Evolutionary conservation across 2,113 vertebrate genomes (phyloP), one percentile per base, ranked within the genome.

Genomic region (Physeter macrocephalus): DNA sequence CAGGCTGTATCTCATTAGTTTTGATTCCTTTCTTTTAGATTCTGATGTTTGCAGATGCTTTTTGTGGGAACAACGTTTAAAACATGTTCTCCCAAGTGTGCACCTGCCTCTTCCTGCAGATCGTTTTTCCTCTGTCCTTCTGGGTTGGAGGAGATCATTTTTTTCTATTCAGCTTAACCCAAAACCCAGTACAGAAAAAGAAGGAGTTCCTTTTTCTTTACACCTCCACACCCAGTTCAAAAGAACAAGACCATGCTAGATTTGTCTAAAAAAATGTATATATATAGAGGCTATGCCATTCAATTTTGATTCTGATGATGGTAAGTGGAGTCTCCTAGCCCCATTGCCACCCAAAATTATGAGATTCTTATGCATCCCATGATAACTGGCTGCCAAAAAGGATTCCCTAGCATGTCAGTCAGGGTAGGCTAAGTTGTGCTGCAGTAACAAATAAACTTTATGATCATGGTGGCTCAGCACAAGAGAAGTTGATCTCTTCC

Each of bases 1-100:
- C 93, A 97, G 92, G 39, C 36, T 94, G 13, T 80, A 98, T 78
- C 66, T 98, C 93, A 95, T 97, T 98, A 97, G 95, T 25, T 41
- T 34, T 46, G 41, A 87, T 75, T 86, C 39, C 36, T 93, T 95
- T 89, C 67, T 67, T 71, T 93, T 59, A 82, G 21, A 21, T 2
- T 83, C 41, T 77, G 64, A 86, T 96, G 20, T 95, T 92, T 96
- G 34, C 8, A 88, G 93, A 54, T 36, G 36, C 3, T 97, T 96
- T 97, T 97, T 90, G 74, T 59, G 80, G 80, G n/a, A 72, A 94
- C 23, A 43, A 71, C 59, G 72, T 97, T 94, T 93, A 90, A 98
- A 98, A 93, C n/a, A 94, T 23, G 54, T 54, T 86, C 21, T 72
- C 89, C 80, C 91, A 46, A 84, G 96, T 90, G 82, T 84, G 92